Evolutionary conservation across 2,888 invertebrate species (phyloP), one percentile per base, ranked within the genome.

Genomic region (Chrysolina haemoptera): DNA sequence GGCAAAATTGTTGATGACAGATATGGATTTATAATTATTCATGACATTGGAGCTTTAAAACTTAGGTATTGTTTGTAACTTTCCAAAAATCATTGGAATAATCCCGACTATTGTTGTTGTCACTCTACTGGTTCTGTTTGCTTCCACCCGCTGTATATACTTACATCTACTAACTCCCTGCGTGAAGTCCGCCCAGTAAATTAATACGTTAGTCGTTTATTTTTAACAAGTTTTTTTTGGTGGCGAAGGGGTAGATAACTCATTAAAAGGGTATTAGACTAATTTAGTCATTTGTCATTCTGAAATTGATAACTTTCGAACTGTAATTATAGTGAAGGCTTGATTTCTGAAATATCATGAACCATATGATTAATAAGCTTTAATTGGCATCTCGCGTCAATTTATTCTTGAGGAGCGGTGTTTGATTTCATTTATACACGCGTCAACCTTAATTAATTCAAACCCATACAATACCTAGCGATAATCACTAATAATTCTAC

Each of bases 281-380:
- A 84, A 84, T 84, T 83, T 78, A 84, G 82, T 82, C 84, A 84
- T 85, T 85, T 85, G 83, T 85, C 85, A 85, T 82, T 76, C 76
- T 80, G 78, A 77, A 80, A 78, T 76, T 67, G 73, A 73, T 73
- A 72, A 62, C 67, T 65, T 46, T 64, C 53, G 72, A 70, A 66
- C 69, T 65, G 50, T 73, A 77, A 77, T 77, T 75, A 77, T 64
- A 48, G 63, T 68, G 68, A 50, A 16, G 64, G 65, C 76, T 74
- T 72, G 69, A 71, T 79, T 79, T 78, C 73, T 53, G 74, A 77
- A 78, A 76, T 81, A 82, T 80, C 77, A 78, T 74, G 74, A 76
- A 75, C 73, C 74, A 20, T 55, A 78, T 82, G 82, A 82, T 82
- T 82, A 81, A 82, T 82, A 78, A 72, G 70, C 75, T 63, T 68